Evolutionary conservation across 2,113 vertebrate genomes (phyloP).

Genomic region (Scomber japonicus): DNA sequence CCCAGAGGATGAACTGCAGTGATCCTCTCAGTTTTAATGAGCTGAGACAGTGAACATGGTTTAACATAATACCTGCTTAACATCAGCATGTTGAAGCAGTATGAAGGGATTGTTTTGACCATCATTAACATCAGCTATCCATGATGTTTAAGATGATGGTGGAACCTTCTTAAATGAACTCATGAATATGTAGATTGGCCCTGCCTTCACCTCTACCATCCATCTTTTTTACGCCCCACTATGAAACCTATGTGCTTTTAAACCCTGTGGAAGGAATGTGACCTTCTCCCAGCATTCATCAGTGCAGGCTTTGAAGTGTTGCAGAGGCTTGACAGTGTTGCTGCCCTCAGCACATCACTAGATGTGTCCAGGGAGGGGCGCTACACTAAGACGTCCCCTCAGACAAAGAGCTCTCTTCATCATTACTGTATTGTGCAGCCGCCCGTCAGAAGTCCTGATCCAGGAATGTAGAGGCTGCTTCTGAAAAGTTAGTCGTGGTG

Average conservation of each 20-base stretch:
- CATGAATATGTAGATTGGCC: too few species aligned
- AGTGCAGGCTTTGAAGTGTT: constrained; percentile 25
- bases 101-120: too few species aligned
- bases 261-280: constrained; percentile 23
- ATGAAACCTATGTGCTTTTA: too few species aligned
- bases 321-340: not conserved
- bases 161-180: too few species aligned
- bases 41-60: too few species aligned
- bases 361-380: not conserved
- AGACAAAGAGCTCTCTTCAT: constrained; percentile 40
- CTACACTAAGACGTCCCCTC: not conserved
- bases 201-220: too few species aligned
- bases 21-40: too few species aligned
- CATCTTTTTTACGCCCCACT: not conserved
- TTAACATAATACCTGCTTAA: too few species aligned
- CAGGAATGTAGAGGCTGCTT: constrained; percentile 34
- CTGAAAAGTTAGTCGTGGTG: not conserved
- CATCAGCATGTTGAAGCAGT: too few species aligned
- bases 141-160: too few species aligned
- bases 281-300: constrained; percentile 48
- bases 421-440: not conserved
- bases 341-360: not conserved
- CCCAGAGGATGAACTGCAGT: too few species aligned
- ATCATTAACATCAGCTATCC: too few species aligned
- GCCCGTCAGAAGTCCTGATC: constrained; percentile 24